Base-by-base conservation (phyloP, 2,888 invertebrate species). In the Leucania comma region DNA sequence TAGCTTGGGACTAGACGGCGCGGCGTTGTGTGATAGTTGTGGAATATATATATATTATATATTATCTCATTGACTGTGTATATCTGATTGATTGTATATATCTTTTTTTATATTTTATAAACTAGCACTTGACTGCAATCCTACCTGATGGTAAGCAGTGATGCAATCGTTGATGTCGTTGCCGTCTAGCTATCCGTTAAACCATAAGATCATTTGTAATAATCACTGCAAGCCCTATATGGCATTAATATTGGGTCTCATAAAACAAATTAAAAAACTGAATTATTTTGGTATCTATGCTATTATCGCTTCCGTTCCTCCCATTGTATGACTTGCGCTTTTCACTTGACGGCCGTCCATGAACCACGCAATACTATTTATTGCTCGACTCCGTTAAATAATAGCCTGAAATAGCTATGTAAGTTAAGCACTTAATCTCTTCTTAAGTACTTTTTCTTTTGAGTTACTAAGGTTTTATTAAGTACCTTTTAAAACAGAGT, bases 381-480 rank as follows among this genome's bases (percentile, higher is more conserved):
- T 72, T 65, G 38, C 58, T 53, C 17, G 20, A 32, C 56, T 65
- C 46, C 46, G 65, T 67, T 75, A 68, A 72, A 66, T 75, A 70
- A 74, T 66, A 68, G 63, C 42, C 57, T 65, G 50, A 59, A 72
- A 71, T 57, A 64, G 62, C 50, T 57, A 56, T 56, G 61, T 80
- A 73, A 80, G 68, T 71, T 75, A 69, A 69, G 58, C 50, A 75
- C 68, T 77, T 75, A 82, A 80, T 80, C 72, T 68, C 51, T 75
- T 77, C 72, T 70, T 65, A 80, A 77, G 75, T 80, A 77, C 71
- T 68, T 68, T 82, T 76, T 67, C 70, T 75, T 77, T 62, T 26
- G 56, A 42, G 24, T 63, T 62, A 50, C 70, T 56, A 68, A 73
- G 58, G 59, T 75, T 82, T 69, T 80, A 71, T 67, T 63, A 62